Base-by-base conservation (phyloP, 1,140 invertebrate genomes). In the Bilobella aurantiaca region DNA sequence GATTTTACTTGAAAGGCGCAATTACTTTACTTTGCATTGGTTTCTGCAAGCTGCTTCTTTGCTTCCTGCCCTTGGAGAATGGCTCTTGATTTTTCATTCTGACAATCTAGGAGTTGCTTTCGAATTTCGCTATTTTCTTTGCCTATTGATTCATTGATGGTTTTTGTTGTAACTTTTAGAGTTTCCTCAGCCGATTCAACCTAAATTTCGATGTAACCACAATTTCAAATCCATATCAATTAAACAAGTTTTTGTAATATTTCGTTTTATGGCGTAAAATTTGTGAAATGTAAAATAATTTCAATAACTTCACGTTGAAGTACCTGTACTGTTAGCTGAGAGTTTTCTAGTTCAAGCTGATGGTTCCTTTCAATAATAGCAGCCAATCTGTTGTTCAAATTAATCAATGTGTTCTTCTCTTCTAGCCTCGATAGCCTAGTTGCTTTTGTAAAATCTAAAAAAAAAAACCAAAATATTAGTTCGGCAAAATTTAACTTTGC, bases 311-410 rank as follows among this genome's bases (percentile, higher is more conserved):
- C 12, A 53, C 12, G 21, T 23, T 3, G 12, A 63, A n/a, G n/a
- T 31, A 49, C 27, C 29, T 31, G 27, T 12, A 23, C 12, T 29
- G n/a, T n/a, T 27, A 56, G 12, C 14, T 27, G 49, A 2, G n/a
- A 14, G 78, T 98, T 98, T 79, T 98, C 94, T 28, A 81, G 78
- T 80, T 98, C 94, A 69, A 98, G 80, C 70, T 87, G 86, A 37
- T 93, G 85, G 21, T 97, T 93, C 74, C 86, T 85, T 71, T 98
- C 95, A 72, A 98, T 98, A 76, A 98, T 98, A 49, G 84, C 84
- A 14, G 95, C 95, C 66, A 98, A 80, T 62, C 95, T 88, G 76
- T 98, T 92, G 77, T 98, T 98, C 12, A 98, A 81, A 79, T 16
- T 16, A 62, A 90, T 88, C 68, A 98, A 80, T 74, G 96, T 89